Percentiles rank a stretch among this genome's conserved stretches.
Conservation (phyloP, 2,113 vertebrate genomes). For the Silurus asotus region DNA sequence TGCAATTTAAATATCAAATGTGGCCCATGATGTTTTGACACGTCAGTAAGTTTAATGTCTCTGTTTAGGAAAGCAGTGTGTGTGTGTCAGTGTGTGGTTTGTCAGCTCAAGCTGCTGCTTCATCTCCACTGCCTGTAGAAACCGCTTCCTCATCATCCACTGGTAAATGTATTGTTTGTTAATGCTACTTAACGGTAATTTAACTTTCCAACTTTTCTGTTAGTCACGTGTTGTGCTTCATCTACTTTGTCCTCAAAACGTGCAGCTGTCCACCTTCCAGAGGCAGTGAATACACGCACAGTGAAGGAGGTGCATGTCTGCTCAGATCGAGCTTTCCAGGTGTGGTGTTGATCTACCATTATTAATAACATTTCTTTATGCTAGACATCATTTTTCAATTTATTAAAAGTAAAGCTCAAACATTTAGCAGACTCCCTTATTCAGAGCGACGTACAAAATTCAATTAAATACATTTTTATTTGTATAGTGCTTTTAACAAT, state of each 20-base stretch:
- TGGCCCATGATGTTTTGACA: background rate
- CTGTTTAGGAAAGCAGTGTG: constrained; percentile 66
- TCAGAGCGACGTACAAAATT: too few relatives aligned
- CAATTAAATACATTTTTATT: too few relatives aligned
- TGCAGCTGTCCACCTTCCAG: constrained; percentile 72
- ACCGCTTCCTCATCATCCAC: constrained; percentile 53
- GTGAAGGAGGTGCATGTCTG: constrained; percentile 63
- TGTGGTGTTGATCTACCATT: constrained; percentile 48
- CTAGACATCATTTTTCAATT: background rate
- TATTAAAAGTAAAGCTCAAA: background rate
- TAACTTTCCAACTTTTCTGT: background rate
- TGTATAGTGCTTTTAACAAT: too few relatives aligned
- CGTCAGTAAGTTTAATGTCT: background rate
- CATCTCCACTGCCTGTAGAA: constrained; percentile 57
- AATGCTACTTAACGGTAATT: background rate
- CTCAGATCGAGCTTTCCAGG: constrained; percentile 76
- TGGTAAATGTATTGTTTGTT: constrained; percentile 16
- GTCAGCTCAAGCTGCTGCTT: constrained; percentile 21
- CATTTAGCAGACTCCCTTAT: too few relatives aligned
- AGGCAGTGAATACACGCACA: constrained; percentile 57
- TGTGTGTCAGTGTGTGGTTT: constrained; percentile 57
- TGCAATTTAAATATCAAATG: background rate
- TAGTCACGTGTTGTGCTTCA: background rate
- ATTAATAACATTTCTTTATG: background rate
- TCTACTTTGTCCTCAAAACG: constrained; percentile 66